A percentile compares a stretch with the other conserved stretches of the same genome.
phyloP scores from a whole-genome alignment of 2,113 vertebrate species.

The Motacilla tschutschensis region DNA sequence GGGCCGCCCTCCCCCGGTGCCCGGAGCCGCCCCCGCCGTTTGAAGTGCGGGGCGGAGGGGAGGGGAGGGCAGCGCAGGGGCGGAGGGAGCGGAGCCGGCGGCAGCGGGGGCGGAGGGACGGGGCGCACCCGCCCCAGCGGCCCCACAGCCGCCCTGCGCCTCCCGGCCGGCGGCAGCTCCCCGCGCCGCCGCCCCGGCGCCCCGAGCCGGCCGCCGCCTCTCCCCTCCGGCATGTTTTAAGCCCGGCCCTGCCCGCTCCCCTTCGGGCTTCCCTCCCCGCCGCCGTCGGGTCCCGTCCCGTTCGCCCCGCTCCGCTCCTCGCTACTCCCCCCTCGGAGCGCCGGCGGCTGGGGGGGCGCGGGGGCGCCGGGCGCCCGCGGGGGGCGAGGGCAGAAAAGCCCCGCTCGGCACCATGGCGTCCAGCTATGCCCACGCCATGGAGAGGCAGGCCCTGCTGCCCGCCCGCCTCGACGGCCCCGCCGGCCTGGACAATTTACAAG shows the following conservation, averaged over 20 bases:
- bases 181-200: not conserved
- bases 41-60: constrained; percentile 23
- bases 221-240: constrained; percentile 33
- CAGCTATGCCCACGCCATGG: constrained; percentile 94
- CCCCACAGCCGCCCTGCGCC: not conserved
- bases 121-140: constrained; percentile 5
- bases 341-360: constrained; percentile 56
- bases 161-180: not conserved
- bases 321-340: constrained; percentile 35
- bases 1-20: not conserved
- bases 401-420: constrained; percentile 85
- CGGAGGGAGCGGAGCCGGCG: not conserved
- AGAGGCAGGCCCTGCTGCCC: constrained; percentile 85
- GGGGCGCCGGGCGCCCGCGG: constrained; percentile 14
- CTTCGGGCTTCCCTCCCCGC: not conserved
- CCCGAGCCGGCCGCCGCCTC: not conserved
- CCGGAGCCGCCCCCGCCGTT: constrained; percentile 24
- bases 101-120: constrained; percentile 3
- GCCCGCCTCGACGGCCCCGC: constrained; percentile 91
- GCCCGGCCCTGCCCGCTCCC: not conserved
- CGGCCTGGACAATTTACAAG: constrained; percentile 91
- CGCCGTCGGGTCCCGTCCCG: not conserved
- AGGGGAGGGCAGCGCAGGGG: not conserved
- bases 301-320: not conserved
- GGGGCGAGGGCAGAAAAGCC: constrained; percentile 43